A percentile compares a stretch with the other conserved stretches of the same genome.
Conservation (phyloP, 2,797 vertebrate species). For the Enteromius fasciolatus region DNA sequence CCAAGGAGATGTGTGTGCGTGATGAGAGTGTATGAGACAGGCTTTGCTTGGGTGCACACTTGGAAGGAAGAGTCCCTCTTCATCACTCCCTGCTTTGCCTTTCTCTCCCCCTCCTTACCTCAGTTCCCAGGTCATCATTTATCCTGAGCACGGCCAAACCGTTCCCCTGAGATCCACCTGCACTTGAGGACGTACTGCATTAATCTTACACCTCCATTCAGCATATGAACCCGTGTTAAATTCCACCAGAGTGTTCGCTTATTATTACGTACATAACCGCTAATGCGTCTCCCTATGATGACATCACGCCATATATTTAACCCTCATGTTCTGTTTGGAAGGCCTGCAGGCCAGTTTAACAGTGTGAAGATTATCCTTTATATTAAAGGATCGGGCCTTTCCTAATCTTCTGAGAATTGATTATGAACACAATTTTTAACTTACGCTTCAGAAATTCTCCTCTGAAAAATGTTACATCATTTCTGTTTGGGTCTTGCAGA, state of each 20-base stretch:
- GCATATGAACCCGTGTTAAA: constrained; percentile 29
- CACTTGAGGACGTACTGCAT: constrained; percentile 42
- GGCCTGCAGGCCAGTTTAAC: not conserved
- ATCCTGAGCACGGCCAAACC: constrained; percentile 52
- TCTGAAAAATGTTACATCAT: constrained; percentile 2
- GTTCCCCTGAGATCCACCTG: constrained; percentile 21
- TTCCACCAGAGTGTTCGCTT: constrained; percentile 23
- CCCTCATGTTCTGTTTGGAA: constrained; percentile 8
- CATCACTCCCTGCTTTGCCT: constrained; percentile 55
- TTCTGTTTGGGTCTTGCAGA: constrained; percentile 7
- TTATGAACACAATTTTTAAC: constrained; percentile 7
- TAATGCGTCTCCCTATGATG: not conserved
- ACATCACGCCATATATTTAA: constrained; percentile 8
- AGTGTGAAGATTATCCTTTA: not conserved
- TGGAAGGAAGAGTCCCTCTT: constrained; percentile 56
- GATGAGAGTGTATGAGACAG: constrained; percentile 79
- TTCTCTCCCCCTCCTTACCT: constrained; percentile 28
- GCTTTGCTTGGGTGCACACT: constrained; percentile 75
- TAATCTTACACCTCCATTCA: constrained; percentile 45
- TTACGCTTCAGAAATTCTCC: not conserved
- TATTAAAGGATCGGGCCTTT: not conserved
- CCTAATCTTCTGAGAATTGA: constrained; percentile 10
- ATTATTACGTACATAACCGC: constrained; percentile 36
- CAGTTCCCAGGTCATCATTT: constrained; percentile 50
- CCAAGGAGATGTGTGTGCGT: constrained; percentile 63